Evolutionary conservation across 1,140 invertebrate genomes (phyloP).

Genomic region (Eurytemora carolleeae): DNA sequence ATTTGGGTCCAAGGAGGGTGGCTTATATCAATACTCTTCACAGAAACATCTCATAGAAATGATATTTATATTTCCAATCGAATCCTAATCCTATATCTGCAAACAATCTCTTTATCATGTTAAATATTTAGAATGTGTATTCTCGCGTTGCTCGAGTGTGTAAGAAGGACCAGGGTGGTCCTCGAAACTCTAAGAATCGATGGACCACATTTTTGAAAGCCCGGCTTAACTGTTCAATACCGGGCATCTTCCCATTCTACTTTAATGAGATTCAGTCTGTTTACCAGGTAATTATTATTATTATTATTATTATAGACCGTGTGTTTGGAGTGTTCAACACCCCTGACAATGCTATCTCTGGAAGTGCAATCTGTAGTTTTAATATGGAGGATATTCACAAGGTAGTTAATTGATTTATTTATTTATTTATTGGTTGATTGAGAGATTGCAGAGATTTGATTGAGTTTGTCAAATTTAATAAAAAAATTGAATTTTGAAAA

Average conservation of each 20-base stretch:
- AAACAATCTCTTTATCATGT: too few relatives aligned
- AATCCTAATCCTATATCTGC: too few relatives aligned
- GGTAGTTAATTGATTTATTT: too few relatives aligned
- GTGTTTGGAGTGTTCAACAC: constrained; percentile 41
- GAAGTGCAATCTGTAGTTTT: constrained; percentile 89
- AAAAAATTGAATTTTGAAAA: too few relatives aligned
- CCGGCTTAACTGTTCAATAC: constrained; percentile 80
- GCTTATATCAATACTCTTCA: too few relatives aligned
- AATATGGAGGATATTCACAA: constrained; percentile 67
- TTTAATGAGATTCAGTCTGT: constrained; percentile 88
- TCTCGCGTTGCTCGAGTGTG: constrained; percentile 88
- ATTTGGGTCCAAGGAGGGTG: too few relatives aligned
- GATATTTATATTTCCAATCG: too few relatives aligned
- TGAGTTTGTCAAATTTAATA: too few relatives aligned
- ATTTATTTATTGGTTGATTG: too few relatives aligned
- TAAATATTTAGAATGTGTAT: constrained; percentile 61
- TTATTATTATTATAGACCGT: too few relatives aligned
- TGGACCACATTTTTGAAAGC: constrained; percentile 91
- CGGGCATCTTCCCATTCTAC: constrained; percentile 79
- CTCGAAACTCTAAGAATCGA: constrained; percentile 37
- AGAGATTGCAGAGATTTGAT: too few relatives aligned
- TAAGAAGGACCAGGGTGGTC: constrained; percentile 71
- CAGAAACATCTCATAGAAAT: too few relatives aligned
- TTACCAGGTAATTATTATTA: constrained; percentile 38
- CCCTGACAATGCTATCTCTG: constrained; percentile 58